A percentile compares a stretch with the other conserved stretches of the same genome.
Evolutionary conservation across 2,113 vertebrate genomes (phyloP).

Genomic region (Seriola aureovittata): DNA sequence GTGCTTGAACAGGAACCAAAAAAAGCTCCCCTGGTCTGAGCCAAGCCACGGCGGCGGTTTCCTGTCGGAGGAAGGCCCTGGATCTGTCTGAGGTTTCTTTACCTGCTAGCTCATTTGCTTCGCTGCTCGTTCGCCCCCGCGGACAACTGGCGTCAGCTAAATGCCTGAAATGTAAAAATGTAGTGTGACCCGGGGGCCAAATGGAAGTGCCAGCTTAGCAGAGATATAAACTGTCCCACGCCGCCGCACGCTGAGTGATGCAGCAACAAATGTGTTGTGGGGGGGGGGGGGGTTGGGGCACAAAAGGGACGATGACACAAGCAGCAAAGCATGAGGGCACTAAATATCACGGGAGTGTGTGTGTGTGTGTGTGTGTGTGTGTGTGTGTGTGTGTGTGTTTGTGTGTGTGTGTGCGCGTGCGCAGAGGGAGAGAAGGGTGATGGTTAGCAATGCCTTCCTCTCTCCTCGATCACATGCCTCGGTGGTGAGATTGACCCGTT

Average conservation of each 20-base stretch:
- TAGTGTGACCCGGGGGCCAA: conserved; percentile 39
- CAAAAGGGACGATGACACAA: conserved; percentile 71
- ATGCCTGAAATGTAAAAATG: conserved; percentile 46
- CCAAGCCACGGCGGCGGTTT: background rate
- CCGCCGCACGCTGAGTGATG: conserved; percentile 77
- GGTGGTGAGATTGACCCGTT: conserved; percentile 46
- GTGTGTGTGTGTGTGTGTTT: conserved; percentile 40
- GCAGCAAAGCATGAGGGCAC: conserved; percentile 71
- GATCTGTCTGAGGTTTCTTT: background rate
- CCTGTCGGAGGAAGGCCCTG: background rate
- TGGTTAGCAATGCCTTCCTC: background rate
- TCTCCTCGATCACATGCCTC: conserved; percentile 37
- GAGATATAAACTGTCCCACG: conserved; percentile 69
- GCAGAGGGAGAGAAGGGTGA: background rate
- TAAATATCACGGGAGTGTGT: conserved; percentile 65
- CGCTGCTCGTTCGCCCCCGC: background rate
- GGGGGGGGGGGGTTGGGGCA: conserved; percentile 6
- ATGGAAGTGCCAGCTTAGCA: conserved; percentile 74
- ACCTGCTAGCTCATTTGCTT: conserved; percentile 36
- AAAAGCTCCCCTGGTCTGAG: too few species aligned
- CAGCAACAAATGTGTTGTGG: conserved; percentile 72
- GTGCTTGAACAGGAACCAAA: too few species aligned
- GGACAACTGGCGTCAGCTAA: background rate
- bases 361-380: conserved; percentile 35
- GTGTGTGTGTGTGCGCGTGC: conserved; percentile 30